These are phyloP conservation scores for Chromoteleia sp. DNA, from an alignment of 2,888 invertebrate genomes.

Conservation along the genomic window DNA sequence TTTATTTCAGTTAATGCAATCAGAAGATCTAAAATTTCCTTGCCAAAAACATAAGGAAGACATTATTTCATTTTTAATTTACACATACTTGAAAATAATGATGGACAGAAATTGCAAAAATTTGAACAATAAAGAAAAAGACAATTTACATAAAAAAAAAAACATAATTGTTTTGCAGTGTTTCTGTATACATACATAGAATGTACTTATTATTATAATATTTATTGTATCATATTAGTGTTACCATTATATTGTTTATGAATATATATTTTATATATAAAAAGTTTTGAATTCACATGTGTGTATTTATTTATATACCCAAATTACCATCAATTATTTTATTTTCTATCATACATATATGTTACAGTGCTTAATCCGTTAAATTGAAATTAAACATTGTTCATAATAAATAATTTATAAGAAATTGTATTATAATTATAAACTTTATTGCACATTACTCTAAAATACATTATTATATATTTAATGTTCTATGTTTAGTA, in stretches of 20 bases:
- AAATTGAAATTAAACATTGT: too few relatives aligned
- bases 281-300: neutral
- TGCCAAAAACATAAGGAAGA: neutral
- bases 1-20: neutral
- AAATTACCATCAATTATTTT: too few relatives aligned
- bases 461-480: too few relatives aligned
- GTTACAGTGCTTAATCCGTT: too few relatives aligned
- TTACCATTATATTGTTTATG: neutral
- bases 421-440: too few relatives aligned
- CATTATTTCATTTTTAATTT: neutral
- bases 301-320: neutral
- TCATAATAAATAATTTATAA: too few relatives aligned
- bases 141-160: conserved; percentile 2
- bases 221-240: too few relatives aligned
- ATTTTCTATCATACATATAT: too few relatives aligned
- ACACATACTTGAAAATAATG: neutral
- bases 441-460: too few relatives aligned
- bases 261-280: neutral
- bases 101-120: neutral
- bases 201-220: too few relatives aligned
- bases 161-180: neutral
- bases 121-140: neutral
- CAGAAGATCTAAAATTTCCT: neutral
- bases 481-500: too few relatives aligned
- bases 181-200: neutral